Conservation (phyloP, 2,797 vertebrate species). For the Tenualosa thibaudeaui region DNA sequence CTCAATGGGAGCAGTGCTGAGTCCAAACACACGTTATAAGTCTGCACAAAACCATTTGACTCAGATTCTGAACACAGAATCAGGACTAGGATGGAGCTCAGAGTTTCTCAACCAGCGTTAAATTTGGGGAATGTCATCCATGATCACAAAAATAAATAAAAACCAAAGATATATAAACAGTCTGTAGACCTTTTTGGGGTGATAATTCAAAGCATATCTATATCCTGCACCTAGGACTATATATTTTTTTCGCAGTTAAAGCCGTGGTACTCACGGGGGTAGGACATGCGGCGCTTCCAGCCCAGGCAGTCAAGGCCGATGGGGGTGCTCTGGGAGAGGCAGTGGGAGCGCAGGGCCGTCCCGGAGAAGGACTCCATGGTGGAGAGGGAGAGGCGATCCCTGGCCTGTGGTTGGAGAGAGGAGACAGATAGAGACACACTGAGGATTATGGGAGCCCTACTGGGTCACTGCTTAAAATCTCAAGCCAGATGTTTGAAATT, state of each 20-base stretch:
- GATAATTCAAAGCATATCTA: too few species aligned
- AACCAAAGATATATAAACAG: too few species aligned
- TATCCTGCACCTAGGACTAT: too few species aligned
- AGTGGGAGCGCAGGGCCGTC: slow-evolving; percentile 72
- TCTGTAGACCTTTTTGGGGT: too few species aligned
- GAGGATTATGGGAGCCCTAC: background rate
- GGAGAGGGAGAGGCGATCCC: slow-evolving; percentile 55
- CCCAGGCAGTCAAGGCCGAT: slow-evolving; percentile 79
- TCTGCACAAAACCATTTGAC: background rate
- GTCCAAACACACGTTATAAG: background rate
- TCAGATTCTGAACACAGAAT: background rate
- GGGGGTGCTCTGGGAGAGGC: slow-evolving; percentile 85
- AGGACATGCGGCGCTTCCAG: slow-evolving; percentile 67
- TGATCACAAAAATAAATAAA: too few species aligned
- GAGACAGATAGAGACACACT: background rate
- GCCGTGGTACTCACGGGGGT: slow-evolving; percentile 72
- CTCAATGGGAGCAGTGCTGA: background rate
- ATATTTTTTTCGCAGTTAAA: too few species aligned
- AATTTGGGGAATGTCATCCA: too few species aligned
- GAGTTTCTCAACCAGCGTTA: too few species aligned
- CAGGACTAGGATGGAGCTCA: background rate
- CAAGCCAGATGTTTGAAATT: background rate
- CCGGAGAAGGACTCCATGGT: slow-evolving; percentile 63
- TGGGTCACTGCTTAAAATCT: background rate
- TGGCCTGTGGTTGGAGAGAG: slow-evolving; percentile 61